Evolutionary conservation across 2,113 vertebrate genomes (phyloP).

Genomic region (Saiga tatarica): DNA sequence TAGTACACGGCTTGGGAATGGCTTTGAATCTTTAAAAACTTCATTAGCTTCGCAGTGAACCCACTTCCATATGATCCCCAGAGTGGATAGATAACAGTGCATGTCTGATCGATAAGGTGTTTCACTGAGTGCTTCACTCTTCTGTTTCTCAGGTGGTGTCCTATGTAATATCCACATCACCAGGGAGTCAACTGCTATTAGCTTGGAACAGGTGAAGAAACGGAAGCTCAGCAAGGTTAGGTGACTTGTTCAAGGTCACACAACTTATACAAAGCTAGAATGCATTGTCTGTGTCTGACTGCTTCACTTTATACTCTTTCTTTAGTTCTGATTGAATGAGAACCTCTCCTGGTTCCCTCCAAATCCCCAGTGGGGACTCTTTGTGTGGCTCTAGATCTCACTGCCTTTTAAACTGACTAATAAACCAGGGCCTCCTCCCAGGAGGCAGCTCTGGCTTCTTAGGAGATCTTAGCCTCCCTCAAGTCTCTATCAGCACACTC

Average conservation of each 20-base stretch:
- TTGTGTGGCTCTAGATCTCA: neutral
- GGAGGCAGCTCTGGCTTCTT: neutral
- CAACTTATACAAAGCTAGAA: neutral
- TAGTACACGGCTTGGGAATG: neutral
- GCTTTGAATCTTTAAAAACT: neutral
- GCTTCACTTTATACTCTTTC: neutral
- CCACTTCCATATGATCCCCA: neutral
- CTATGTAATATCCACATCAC: rapidly evolving
- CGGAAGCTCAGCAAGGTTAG: neutral
- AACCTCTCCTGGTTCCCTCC: neutral
- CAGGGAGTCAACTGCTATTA: neutral
- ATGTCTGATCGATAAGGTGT: neutral
- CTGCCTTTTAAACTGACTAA: neutral
- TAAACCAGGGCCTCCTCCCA: neutral
- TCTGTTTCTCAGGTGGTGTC: neutral
- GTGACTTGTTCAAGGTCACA: neutral
- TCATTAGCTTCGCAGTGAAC: neutral
- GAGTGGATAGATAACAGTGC: rapidly evolving
- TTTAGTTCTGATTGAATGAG: neutral
- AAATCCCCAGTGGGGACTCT: neutral
- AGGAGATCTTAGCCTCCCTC: neutral
- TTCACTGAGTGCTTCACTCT: neutral
- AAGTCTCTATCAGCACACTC: neutral
- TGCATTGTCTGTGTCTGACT: neutral
- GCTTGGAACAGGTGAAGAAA: neutral